These are phyloP conservation scores for Esperia sulphurella DNA, from an alignment of 2,888 invertebrate genomes.

Conservation along the genomic window DNA sequence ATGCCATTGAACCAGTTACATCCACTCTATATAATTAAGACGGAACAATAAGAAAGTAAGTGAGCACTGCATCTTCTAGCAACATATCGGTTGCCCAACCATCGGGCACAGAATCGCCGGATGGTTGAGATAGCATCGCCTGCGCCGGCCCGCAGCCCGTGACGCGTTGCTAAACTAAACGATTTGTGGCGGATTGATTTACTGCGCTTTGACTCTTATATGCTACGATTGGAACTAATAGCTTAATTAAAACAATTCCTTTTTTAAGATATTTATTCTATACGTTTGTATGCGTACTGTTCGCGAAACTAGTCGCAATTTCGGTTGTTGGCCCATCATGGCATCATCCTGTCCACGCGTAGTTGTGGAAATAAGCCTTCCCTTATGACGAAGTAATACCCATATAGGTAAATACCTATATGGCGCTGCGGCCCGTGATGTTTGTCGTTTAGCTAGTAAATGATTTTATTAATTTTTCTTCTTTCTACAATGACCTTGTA, in stretches of 20 bases:
- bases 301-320: no score
- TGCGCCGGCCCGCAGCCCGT: slow-evolving; percentile 29
- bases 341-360: no score
- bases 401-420: no score
- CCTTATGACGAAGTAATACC: no score
- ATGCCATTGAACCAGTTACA: slow-evolving; percentile 55
- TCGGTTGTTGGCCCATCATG: no score
- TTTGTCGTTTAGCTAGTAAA: no score
- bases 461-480: no score
- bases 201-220: slow-evolving; percentile 34
- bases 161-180: slow-evolving; percentile 55
- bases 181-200: slow-evolving; percentile 52
- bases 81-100: slow-evolving; percentile 52
- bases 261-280: not conserved
- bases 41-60: slow-evolving; percentile 72
- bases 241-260: slow-evolving; percentile 14
- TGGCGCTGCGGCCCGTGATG: no score
- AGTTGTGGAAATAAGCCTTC: no score
- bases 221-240: slow-evolving; percentile 23
- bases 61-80: slow-evolving; percentile 24
- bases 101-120: slow-evolving; percentile 65
- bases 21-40: slow-evolving; percentile 51
- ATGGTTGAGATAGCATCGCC: slow-evolving; percentile 56
- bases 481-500: no score
- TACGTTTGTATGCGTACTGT: no score